A percentile compares a stretch with the other conserved stretches of the same genome.
Evolutionary conservation across 2,113 vertebrate genomes (phyloP).

Genomic region (Esox niger): DNA sequence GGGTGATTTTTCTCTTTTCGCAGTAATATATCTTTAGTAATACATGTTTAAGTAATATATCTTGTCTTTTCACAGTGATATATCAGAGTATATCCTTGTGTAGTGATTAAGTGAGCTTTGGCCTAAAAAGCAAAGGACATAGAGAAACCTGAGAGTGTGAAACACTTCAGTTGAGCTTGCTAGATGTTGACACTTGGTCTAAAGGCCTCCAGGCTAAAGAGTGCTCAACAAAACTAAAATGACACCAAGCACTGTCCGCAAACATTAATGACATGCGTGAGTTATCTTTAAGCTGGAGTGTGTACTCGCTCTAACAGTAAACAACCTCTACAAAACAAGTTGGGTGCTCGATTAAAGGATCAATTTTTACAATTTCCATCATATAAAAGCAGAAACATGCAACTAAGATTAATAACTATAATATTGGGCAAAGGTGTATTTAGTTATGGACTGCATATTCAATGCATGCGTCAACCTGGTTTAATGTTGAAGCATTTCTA

Average conservation of each 20-base stretch:
- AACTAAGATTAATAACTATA: too few relatives aligned
- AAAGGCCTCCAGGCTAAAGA: slow-evolving; percentile 62
- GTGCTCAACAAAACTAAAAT: slow-evolving; percentile 50
- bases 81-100: slow-evolving; percentile 21
- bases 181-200: slow-evolving; percentile 62
- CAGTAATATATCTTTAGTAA: too few relatives aligned
- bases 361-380: too few relatives aligned
- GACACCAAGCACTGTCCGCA: slow-evolving; percentile 41
- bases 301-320: not conserved
- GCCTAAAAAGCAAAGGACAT: slow-evolving; percentile 55
- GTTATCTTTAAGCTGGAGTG: not conserved
- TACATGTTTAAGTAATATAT: too few relatives aligned
- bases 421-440: too few relatives aligned
- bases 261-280: slow-evolving; percentile 17
- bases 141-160: slow-evolving; percentile 69
- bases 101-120: slow-evolving; percentile 45
- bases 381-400: too few relatives aligned
- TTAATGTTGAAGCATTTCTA: too few relatives aligned
- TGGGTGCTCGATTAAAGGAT: not conserved
- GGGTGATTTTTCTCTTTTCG: not conserved
- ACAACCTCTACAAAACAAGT: not conserved
- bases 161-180: slow-evolving; percentile 61
- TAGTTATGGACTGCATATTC: too few relatives aligned
- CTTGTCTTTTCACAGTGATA: too few relatives aligned
- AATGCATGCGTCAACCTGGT: too few relatives aligned